phyloP scores from a whole-genome alignment of 2,888 invertebrate species.

The Antheraea assamensis region DNA sequence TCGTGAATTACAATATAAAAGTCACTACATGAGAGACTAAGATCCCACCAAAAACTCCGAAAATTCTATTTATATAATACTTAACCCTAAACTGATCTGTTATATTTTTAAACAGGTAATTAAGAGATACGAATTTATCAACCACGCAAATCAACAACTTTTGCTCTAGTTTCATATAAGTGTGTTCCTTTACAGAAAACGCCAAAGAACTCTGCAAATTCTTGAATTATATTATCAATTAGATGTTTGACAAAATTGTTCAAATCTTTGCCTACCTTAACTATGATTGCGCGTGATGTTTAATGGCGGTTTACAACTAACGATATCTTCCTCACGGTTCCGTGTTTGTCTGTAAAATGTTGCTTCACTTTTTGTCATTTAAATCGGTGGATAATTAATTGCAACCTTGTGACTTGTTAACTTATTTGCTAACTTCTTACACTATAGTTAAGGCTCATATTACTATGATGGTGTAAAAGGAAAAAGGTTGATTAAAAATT shows the following conservation, averaged over 20 bases:
- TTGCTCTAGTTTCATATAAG: too few species aligned
- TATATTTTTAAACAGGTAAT: too few species aligned
- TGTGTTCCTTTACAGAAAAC: too few species aligned
- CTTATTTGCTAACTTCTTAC: not conserved
- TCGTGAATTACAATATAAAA: too few species aligned
- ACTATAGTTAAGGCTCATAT: not conserved
- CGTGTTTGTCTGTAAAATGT: not conserved
- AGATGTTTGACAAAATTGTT: not conserved
- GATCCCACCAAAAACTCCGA: too few species aligned
- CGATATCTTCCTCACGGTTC: not conserved
- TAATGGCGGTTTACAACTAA: not conserved
- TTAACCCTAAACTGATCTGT: too few species aligned
- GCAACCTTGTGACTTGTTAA: not conserved
- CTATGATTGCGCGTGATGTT: not conserved
- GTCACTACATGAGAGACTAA: too few species aligned
- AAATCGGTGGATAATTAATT: not conserved
- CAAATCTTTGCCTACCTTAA: not conserved
- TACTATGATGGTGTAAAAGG: not conserved
- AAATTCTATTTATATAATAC: too few species aligned
- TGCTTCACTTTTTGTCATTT: not conserved
- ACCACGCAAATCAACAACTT: too few species aligned
- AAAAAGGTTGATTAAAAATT: constrained; percentile 3
- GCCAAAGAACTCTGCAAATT: too few species aligned
- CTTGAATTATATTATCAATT: not conserved
- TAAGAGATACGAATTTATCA: too few species aligned